Conservation (phyloP, 1,140 invertebrate genomes). For the Carposina sasakii region DNA sequence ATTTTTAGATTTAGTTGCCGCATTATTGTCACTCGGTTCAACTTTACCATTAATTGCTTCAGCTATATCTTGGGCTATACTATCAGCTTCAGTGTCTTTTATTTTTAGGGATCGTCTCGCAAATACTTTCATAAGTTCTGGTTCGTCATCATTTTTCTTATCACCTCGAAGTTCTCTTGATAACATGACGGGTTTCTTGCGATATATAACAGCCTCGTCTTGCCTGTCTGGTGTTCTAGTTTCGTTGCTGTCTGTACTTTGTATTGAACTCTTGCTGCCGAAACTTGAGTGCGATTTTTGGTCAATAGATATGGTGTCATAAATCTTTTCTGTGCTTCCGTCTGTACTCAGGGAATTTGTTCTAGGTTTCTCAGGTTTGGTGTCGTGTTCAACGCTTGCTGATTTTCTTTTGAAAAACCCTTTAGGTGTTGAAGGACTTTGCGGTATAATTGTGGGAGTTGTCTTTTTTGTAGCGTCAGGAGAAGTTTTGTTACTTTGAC, state of each 20-base stretch:
- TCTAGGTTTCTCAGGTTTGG: constrained; percentile 52
- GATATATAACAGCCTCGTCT: constrained; percentile 60
- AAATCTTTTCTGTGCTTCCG: constrained; percentile 58
- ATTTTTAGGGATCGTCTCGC: constrained; percentile 83
- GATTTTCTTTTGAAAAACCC: constrained; percentile 60
- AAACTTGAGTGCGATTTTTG: constrained; percentile 65
- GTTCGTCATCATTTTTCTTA: constrained; percentile 77
- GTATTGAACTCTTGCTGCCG: constrained; percentile 71
- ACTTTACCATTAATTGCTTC: constrained; percentile 47
- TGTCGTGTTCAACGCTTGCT: constrained; percentile 48
- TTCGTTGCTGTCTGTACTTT: constrained; percentile 67
- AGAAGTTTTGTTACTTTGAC: constrained; percentile 36
- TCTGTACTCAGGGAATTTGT: constrained; percentile 60
- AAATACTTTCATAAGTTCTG: constrained; percentile 86
- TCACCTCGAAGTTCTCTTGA: constrained; percentile 52
- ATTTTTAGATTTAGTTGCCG: constrained; percentile 38
- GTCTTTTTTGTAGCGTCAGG: constrained; percentile 29
- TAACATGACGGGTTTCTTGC: constrained; percentile 48
- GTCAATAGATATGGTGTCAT: constrained; percentile 65
- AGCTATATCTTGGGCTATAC: constrained; percentile 71
- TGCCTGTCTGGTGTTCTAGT: constrained; percentile 51
- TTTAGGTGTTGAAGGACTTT: constrained; percentile 54
- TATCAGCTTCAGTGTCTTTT: constrained; percentile 78
- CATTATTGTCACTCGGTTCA: constrained; percentile 31
- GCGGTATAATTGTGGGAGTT: constrained; percentile 28